Evolutionary conservation across 2,888 invertebrate genomes (phyloP), one percentile per base, ranked within the genome.

Genomic region (Eupelmus urozonus): DNA sequence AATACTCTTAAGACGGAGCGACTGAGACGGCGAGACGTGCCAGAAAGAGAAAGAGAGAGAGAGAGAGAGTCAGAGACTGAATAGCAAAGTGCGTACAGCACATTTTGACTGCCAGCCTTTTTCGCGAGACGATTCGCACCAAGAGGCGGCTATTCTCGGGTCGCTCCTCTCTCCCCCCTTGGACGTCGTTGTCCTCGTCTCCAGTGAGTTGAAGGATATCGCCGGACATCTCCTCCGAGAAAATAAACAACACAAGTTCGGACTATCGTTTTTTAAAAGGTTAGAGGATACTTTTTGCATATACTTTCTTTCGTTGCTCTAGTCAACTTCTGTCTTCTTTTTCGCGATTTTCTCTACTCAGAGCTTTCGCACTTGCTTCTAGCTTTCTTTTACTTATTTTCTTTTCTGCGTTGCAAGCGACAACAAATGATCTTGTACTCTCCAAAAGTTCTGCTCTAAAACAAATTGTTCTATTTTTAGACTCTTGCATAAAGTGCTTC

Each of bases 71-170:
- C 13, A 25, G 9, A 69, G 70, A 76, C 76, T 76, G 76, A 76
- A n/a, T n/a, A 72, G 53, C 60, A 57, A 77, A 77, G 77, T 77
- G 77, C 66, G 65, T 72, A 60, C 18, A 77, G 66, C 66, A 77
- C 71, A 40, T 71, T 72, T 77, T 34, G 66, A 72, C 60, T 72
- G 71, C 76, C 65, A 71, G 53, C 42, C 29, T 66, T 77, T 72
- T 72, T 49, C 11, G 34, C 55, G 29, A 76, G 45, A n/a, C n/a
- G n/a, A 75, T 40, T 71, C 34, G 57, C 65, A 59, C 59, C 70
- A 57, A 76, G 55, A 72, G 53, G 53, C 57, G 59, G 62, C 49
- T 76, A 71, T 60, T 77, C 60, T 77, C 53, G 51, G 45, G 65
- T 42, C 18, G 42, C 42, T 63, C 16, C 53, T 67, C 25, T 51